phyloP scores from a whole-genome alignment of 30 jellyfish, hydroid and myxozoan species.

The Mastigias papua region DNA sequence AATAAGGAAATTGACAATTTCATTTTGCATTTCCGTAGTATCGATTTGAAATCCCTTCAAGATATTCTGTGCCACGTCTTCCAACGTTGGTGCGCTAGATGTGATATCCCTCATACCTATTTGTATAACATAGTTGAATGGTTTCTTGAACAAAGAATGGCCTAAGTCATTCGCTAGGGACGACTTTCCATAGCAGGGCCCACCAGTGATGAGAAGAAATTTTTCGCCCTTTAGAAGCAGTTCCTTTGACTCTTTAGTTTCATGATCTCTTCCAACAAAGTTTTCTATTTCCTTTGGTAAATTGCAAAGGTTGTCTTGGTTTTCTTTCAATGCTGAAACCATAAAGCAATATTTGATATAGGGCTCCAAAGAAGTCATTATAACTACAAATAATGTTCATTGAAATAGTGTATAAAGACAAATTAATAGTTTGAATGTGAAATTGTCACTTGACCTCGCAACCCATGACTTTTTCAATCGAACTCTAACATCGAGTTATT shows the following conservation, averaged over 20 bases:
- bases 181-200: constrained; percentile 40
- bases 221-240: background rate
- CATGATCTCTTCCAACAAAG: constrained; percentile 10
- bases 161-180: constrained; percentile 21
- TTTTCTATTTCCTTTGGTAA: background rate
- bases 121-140: constrained; percentile 17
- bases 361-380: too few relatives aligned
- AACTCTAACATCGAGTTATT: too few relatives aligned
- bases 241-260: background rate
- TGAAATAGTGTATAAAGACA: too few relatives aligned
- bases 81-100: background rate
- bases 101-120: constrained; percentile 18
- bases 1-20: background rate
- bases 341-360: background rate
- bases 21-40: constrained; percentile 23
- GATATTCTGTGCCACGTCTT: background rate
- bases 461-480: too few relatives aligned
- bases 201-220: constrained; percentile 30
- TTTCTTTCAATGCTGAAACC: constrained; percentile 16
- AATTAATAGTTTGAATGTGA: too few relatives aligned
- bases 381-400: too few relatives aligned
- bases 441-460: too few relatives aligned
- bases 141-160: background rate
- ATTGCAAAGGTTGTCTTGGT: constrained; percentile 13
- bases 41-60: constrained; percentile 23